Evolutionary conservation across 2,888 invertebrate genomes (phyloP).

Genomic region (Plutella xylostella): DNA sequence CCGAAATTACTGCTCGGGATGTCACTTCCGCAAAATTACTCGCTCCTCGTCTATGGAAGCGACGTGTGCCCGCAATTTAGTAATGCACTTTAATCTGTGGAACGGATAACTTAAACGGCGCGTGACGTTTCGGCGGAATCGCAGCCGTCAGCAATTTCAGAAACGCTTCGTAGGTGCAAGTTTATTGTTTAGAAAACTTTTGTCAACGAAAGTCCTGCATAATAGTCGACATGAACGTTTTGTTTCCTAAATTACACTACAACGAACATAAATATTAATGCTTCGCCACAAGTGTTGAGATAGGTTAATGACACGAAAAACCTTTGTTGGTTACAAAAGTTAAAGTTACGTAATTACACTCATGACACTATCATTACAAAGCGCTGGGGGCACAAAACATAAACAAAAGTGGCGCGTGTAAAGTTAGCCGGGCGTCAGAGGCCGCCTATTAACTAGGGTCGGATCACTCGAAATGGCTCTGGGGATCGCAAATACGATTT

Average conservation of each 20-base stretch:
- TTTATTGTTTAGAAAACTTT: too few relatives aligned
- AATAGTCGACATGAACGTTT: too few relatives aligned
- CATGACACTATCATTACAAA: conserved; percentile 33
- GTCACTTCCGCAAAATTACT: conserved; percentile 35
- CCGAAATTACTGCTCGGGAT: conserved; percentile 27
- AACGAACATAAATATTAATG: too few relatives aligned
- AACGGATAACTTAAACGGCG: conserved; percentile 7
- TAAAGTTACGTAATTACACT: conserved; percentile 29
- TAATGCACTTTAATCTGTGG: conserved; percentile 48
- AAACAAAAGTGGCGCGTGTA: conserved; percentile 41
- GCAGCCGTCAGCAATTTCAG: conserved; percentile 1
- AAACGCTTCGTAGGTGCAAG: background rate
- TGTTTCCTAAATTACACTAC: too few relatives aligned
- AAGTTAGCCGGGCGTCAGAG: conserved; percentile 39
- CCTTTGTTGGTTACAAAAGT: conserved; percentile 5
- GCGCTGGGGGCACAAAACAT: conserved; percentile 43
- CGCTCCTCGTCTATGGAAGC: conserved; percentile 27
- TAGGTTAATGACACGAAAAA: background rate
- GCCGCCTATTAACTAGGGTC: conserved; percentile 55
- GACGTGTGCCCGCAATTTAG: conserved; percentile 46
- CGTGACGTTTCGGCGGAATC: conserved; percentile 1
- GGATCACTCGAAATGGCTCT: conserved; percentile 50
- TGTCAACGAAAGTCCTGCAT: too few relatives aligned
- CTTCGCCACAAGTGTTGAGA: too few relatives aligned
- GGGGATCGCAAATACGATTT: conserved; percentile 55